Conservation (phyloP, 2,888 invertebrate species). For the Thera obeliscata region DNA sequence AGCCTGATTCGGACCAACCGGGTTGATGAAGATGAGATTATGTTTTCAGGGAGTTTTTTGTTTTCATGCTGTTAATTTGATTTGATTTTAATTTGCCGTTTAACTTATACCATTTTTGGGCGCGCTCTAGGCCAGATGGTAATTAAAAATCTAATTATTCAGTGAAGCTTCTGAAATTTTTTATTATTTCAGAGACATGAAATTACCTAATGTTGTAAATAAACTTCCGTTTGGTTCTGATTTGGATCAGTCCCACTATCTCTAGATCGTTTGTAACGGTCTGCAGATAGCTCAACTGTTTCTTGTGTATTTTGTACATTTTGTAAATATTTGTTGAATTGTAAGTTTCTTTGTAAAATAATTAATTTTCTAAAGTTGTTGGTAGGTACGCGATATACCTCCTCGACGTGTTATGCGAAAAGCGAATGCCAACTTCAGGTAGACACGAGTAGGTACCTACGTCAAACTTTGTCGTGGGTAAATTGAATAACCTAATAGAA, state of each 20-base stretch:
- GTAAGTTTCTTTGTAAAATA: no score
- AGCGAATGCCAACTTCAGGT: slow-evolving; percentile 20
- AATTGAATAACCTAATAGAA: slow-evolving; percentile 38
- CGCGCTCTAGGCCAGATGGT: not conserved
- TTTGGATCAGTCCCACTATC: no score
- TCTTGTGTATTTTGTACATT: no score
- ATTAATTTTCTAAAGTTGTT: no score
- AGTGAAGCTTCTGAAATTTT: slow-evolving; percentile 1
- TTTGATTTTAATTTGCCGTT: slow-evolving; percentile 20
- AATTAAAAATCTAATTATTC: slow-evolving; percentile 13
- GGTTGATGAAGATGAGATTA: slow-evolving; percentile 34
- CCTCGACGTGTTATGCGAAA: slow-evolving; percentile 6
- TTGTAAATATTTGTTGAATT: no score
- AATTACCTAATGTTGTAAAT: no score
- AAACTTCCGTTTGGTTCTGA: no score
- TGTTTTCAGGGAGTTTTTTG: slow-evolving; percentile 46
- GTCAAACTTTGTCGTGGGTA: slow-evolving; percentile 33
- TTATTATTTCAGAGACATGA: no score
- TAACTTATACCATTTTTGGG: not conserved
- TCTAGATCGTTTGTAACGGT: no score
- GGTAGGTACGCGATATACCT: no score
- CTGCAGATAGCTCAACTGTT: no score
- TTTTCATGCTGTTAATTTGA: slow-evolving; percentile 30
- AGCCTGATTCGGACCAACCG: slow-evolving; percentile 49
- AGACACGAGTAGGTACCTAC: slow-evolving; percentile 9